These are phyloP conservation scores for Zaprionus tsacasi DNA, from an alignment of 1,140 invertebrate species.

Conservation along the genomic window DNA sequence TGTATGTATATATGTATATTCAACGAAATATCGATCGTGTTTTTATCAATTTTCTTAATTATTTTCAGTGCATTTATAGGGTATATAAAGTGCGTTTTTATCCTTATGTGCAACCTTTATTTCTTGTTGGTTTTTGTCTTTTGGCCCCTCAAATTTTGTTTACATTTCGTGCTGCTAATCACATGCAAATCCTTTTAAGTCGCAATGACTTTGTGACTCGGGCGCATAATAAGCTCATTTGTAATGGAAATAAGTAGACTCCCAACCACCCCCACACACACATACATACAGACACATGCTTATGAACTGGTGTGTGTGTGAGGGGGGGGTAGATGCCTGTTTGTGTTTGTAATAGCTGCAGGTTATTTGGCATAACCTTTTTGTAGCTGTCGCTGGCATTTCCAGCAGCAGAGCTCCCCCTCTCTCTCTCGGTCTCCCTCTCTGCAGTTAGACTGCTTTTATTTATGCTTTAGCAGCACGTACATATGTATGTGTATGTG, in stretches of 20 bases:
- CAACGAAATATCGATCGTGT: too few relatives aligned
- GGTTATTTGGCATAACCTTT: slow-evolving; percentile 63
- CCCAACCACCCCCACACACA: slow-evolving; percentile 11
- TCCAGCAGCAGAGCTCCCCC: slow-evolving; percentile 2
- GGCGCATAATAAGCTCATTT: slow-evolving; percentile 81
- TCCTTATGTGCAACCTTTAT: background rate
- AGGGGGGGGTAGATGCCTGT: slow-evolving; percentile 16
- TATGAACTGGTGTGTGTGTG: background rate
- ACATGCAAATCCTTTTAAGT: slow-evolving; percentile 82
- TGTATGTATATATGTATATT: too few relatives aligned
- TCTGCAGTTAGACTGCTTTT: slow-evolving; percentile 52
- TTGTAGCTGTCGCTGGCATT: slow-evolving; percentile 57
- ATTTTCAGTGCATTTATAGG: background rate
- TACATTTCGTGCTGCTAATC: slow-evolving; percentile 79
- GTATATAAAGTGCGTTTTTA: slow-evolving; percentile 8
- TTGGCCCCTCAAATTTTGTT: slow-evolving; percentile 71
- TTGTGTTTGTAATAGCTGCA: slow-evolving; percentile 67
- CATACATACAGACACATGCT: slow-evolving; percentile 7
- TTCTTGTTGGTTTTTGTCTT: slow-evolving; percentile 59
- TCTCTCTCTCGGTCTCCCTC: background rate
- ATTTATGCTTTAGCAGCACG: slow-evolving; percentile 53
- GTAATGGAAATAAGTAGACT: slow-evolving; percentile 65
- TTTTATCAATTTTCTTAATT: too few relatives aligned
- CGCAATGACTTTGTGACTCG: slow-evolving; percentile 80
- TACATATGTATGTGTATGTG: background rate